Evolutionary conservation across 2,888 invertebrate genomes (phyloP).

Genomic region (Cephus pygmeus): DNA sequence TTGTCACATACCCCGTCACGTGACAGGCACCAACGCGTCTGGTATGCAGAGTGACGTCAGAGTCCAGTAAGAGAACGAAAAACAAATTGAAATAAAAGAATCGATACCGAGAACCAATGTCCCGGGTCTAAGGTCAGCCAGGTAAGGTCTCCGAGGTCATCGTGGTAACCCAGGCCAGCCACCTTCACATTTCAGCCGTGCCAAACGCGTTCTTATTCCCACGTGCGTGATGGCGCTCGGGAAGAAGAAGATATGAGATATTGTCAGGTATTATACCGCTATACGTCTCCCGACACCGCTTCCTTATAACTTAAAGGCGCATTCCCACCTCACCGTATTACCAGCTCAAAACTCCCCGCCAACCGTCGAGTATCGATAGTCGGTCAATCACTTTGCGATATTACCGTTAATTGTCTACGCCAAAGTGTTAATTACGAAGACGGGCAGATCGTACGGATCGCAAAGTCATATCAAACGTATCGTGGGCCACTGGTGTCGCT

Average conservation of each 20-base stretch:
- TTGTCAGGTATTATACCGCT: conserved; percentile 2
- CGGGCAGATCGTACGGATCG: neutral
- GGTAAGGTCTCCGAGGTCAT: neutral
- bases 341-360: neutral
- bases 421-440: conserved; percentile 4
- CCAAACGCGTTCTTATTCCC: neutral
- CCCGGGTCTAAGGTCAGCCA: neutral
- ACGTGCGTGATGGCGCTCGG: neutral
- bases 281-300: neutral
- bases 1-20: neutral
- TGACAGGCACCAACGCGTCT: neutral
- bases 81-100: neutral
- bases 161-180: neutral
- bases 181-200: neutral
- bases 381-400: neutral
- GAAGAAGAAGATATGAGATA: neutral
- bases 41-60: neutral
- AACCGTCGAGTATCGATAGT: neutral
- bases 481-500: neutral
- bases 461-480: neutral
- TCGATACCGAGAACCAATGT: neutral
- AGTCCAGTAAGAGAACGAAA: neutral
- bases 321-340: neutral
- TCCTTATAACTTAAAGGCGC: neutral
- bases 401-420: conserved; percentile 2